Conservation (phyloP, 2,113 vertebrate species). For the Cynoglossus semilaevis region DNA sequence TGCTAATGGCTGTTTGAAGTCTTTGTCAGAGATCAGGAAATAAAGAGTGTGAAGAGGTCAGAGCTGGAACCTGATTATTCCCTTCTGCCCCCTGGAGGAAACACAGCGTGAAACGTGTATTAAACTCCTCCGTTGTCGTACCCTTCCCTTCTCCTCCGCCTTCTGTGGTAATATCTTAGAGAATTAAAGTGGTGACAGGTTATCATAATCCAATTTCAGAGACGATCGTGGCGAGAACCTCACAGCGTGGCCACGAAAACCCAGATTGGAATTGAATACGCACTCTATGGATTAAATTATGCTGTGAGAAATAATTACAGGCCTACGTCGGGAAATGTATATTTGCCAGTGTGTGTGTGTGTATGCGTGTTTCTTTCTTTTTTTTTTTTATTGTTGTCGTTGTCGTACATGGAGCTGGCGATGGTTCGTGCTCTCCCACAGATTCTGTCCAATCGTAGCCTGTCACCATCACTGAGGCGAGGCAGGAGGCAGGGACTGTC, state of each 20-base stretch:
- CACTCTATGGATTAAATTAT: constrained; percentile 74
- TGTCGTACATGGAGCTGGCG: constrained; percentile 65
- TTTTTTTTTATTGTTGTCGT: constrained; percentile 61
- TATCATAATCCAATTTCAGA: constrained; percentile 84
- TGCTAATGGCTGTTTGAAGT: constrained; percentile 74
- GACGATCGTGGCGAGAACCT: constrained; percentile 73
- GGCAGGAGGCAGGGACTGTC: constrained; percentile 38
- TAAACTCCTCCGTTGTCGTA: constrained; percentile 47
- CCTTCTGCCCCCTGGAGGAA: constrained; percentile 35
- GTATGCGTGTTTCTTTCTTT: constrained; percentile 64
- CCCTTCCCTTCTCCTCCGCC: constrained; percentile 30
- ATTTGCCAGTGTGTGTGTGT: constrained; percentile 61
- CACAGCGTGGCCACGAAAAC: constrained; percentile 59
- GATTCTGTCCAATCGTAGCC: constrained; percentile 58
- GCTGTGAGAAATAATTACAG: constrained; percentile 75
- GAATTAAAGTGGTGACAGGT: constrained; percentile 81
- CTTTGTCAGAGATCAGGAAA: constrained; percentile 62
- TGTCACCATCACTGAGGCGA: constrained; percentile 67
- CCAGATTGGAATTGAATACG: constrained; percentile 73
- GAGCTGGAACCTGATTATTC: constrained; percentile 46
- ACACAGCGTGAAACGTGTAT: constrained; percentile 55
- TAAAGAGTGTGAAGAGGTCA: constrained; percentile 51
- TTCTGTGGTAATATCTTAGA: constrained; percentile 72
- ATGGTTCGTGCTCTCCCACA: constrained; percentile 42
- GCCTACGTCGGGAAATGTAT: constrained; percentile 67